A percentile compares a stretch with the other conserved stretches of the same genome.
Evolutionary conservation across 2,113 vertebrate genomes (phyloP).

Genomic region (Colossoma macropomum): DNA sequence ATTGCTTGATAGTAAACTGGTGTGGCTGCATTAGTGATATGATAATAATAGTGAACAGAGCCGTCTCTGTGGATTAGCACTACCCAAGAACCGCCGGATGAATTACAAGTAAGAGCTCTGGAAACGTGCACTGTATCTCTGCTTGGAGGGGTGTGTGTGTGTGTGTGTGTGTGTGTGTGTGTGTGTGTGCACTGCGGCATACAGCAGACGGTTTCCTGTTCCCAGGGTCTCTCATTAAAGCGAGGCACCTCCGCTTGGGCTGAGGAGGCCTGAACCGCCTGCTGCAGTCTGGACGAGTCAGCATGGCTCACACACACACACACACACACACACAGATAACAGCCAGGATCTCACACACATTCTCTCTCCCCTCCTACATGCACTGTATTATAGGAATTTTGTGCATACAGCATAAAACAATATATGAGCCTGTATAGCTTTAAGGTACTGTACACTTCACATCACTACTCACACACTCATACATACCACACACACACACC

Average conservation of each 20-base stretch:
- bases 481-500: conserved; percentile 24
- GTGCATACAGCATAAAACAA: conserved; percentile 15
- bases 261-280: conserved; percentile 57
- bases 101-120: conserved; percentile 7
- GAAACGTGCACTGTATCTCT: not conserved
- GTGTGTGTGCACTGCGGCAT: conserved; percentile 45
- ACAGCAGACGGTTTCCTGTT: conserved; percentile 53
- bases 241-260: conserved; percentile 54
- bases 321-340: conserved; percentile 32
- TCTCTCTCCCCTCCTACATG: not conserved
- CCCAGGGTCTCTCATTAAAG: conserved; percentile 74
- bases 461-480: not conserved
- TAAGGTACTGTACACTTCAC: conserved; percentile 4
- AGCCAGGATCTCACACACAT: not conserved
- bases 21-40: not conserved
- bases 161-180: conserved; percentile 50
- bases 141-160: conserved; percentile 11
- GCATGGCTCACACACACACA: conserved; percentile 59
- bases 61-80: not conserved
- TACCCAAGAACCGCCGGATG: not conserved
- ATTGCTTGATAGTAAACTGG: not conserved
- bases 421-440: not conserved
- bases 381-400: not conserved
- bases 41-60: not conserved
- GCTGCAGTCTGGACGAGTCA: conserved; percentile 66